These are phyloP conservation scores for Oreortyx pictus DNA, from an alignment of 2,797 vertebrate genomes.

Conservation along the genomic window DNA sequence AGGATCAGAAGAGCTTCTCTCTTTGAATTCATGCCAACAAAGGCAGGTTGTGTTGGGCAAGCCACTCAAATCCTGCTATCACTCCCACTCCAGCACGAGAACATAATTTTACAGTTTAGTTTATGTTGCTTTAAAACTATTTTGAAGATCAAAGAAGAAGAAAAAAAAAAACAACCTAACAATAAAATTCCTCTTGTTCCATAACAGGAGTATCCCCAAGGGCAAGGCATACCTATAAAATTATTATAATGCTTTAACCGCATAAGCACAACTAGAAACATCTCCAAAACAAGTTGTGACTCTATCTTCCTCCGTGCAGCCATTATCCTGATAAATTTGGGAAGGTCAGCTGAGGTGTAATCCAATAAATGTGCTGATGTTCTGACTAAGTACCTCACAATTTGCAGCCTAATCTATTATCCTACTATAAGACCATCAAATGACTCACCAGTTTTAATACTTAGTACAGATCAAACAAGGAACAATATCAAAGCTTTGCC, in stretches of 20 bases:
- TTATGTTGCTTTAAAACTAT: neutral
- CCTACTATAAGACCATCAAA: slow-evolving; percentile 57
- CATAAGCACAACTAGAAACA: neutral
- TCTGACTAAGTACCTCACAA: slow-evolving; percentile 54
- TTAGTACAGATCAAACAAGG: slow-evolving; percentile 70
- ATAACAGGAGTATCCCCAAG: neutral
- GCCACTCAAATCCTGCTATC: neutral
- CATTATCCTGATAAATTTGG: slow-evolving; percentile 66
- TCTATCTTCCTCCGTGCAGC: slow-evolving; percentile 33
- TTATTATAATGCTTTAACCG: neutral
- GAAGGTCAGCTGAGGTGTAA: slow-evolving; percentile 64
- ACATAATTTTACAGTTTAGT: neutral
- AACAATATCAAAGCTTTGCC: slow-evolving; percentile 67
- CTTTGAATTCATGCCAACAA: neutral
- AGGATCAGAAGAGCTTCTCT: neutral
- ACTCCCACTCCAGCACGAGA: neutral
- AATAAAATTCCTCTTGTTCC: slow-evolving; percentile 14
- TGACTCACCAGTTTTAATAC: slow-evolving; percentile 71
- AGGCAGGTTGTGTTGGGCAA: neutral
- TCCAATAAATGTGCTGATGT: slow-evolving; percentile 36
- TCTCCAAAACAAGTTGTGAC: neutral
- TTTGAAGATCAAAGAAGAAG: slow-evolving; percentile 12
- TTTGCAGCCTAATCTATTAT: slow-evolving; percentile 65
- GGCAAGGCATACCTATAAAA: slow-evolving; percentile 33
- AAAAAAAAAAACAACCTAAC: neutral